phyloP scores from a whole-genome alignment of 1,140 invertebrate species.

The Drosophila bocki region DNA sequence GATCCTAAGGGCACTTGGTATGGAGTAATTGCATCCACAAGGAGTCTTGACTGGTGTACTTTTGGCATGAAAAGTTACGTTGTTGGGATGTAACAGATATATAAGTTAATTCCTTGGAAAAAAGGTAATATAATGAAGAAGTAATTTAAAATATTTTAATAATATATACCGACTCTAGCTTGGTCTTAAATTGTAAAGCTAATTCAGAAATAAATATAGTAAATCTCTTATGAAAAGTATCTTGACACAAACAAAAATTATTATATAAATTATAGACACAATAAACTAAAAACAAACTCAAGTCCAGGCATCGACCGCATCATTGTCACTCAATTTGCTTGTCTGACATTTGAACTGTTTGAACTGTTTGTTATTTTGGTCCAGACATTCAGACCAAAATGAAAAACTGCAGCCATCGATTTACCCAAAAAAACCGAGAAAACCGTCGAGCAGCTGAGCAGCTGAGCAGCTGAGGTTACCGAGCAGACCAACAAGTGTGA shows the following conservation, averaged over 20 bases:
- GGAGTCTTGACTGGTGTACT: not conserved
- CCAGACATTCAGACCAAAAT: conserved; percentile 26
- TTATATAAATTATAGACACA: not conserved
- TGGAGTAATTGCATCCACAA: conserved; percentile 7
- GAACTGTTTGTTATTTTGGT: conserved; percentile 25
- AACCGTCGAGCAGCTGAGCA: too few relatives aligned
- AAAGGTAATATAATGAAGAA: too few relatives aligned
- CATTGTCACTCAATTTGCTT: conserved; percentile 74
- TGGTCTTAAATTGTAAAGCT: not conserved
- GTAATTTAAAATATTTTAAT: too few relatives aligned
- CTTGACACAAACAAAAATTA: not conserved
- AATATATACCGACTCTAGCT: too few relatives aligned
- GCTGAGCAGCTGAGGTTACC: not conserved
- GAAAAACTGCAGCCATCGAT: conserved; percentile 42
- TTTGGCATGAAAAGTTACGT: not conserved
- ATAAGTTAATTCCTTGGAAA: too few relatives aligned
- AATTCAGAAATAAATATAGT: not conserved
- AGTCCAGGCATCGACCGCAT: conserved; percentile 43
- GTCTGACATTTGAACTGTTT: conserved; percentile 63
- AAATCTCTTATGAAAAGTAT: not conserved
- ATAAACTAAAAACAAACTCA: conserved; percentile 10
- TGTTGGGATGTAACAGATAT: not conserved
- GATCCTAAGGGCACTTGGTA: conserved; percentile 7
- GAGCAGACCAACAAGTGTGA: conserved; percentile 41
- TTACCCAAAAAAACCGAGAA: conserved; percentile 10